These are phyloP conservation scores for Coenonympha arcania DNA, from an alignment of 2,888 invertebrate genomes.

Conservation along the genomic window DNA sequence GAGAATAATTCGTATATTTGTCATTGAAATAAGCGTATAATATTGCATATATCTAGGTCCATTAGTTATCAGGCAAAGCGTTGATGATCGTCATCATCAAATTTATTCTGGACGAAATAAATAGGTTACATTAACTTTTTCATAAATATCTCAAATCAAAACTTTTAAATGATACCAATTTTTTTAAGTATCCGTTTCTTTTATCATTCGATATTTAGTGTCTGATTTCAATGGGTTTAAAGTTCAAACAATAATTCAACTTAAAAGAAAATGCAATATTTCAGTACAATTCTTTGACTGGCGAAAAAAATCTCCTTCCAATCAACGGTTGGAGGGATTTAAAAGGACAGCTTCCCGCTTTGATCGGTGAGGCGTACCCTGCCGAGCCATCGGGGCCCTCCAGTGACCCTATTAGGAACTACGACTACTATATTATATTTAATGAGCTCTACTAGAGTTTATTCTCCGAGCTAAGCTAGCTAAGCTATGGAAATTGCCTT, in stretches of 20 bases:
- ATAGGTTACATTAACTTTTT: too few species aligned
- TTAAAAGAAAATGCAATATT: not conserved
- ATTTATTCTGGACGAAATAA: too few species aligned
- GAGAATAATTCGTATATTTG: too few species aligned
- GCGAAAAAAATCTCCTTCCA: constrained; percentile 3
- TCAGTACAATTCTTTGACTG: constrained; percentile 6
- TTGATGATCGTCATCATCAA: too few species aligned
- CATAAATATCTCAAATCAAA: too few species aligned
- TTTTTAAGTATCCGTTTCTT: not conserved
- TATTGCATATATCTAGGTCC: too few species aligned
- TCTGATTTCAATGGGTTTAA: not conserved
- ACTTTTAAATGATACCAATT: too few species aligned
- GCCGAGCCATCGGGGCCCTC: constrained; percentile 22
- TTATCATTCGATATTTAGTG: not conserved
- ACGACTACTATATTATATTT: constrained; percentile 25
- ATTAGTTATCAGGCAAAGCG: too few species aligned
- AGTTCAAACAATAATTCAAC: not conserved
- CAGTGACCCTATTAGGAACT: constrained; percentile 49
- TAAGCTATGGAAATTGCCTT: not conserved
- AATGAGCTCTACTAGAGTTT: not conserved
- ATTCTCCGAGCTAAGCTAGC: not conserved
- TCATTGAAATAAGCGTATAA: too few species aligned
- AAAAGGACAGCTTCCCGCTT: constrained; percentile 33
- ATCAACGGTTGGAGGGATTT: constrained; percentile 21
- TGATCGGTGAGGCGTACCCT: constrained; percentile 48